Percentiles rank a stretch among this genome's conserved stretches.
These are phyloP conservation scores for Pelmatolapia mariae DNA, from an alignment of 2,113 vertebrate genomes.

Conservation along the genomic window DNA sequence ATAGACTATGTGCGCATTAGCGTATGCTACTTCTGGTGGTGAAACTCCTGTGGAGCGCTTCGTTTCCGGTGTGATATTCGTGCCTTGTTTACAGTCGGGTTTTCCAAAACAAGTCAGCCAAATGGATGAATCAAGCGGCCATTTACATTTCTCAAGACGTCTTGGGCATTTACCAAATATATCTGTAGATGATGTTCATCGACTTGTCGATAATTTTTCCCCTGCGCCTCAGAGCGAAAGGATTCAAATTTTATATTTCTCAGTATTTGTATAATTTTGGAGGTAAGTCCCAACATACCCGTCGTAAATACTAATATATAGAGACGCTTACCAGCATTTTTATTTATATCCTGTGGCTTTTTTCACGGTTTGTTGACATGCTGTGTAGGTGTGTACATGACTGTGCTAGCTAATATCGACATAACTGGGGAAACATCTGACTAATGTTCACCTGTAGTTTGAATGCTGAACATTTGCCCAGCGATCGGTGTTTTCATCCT, in stretches of 20 bases:
- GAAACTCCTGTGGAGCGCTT: neutral
- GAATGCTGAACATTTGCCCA: neutral
- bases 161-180: neutral
- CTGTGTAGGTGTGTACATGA: rapidly evolving
- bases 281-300: neutral
- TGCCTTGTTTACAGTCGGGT: rapidly evolving
- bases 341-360: neutral
- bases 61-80: neutral
- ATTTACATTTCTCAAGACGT: neutral
- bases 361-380: rapidly evolving
- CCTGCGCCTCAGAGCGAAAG: rapidly evolving
- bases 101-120: neutral
- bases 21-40: neutral
- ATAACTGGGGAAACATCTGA: neutral
- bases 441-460: neutral
- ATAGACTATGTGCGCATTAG: neutral
- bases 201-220: rapidly evolving
- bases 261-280: neutral
- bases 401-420: neutral
- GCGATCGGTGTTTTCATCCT: neutral
- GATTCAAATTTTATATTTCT: neutral
- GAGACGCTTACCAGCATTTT: neutral
- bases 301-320: rapidly evolving
- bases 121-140: rapidly evolving
- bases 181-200: rapidly evolving